These are phyloP conservation scores for Drosophila mercatorum DNA, from an alignment of 2,888 invertebrate species.

Conservation along the genomic window DNA sequence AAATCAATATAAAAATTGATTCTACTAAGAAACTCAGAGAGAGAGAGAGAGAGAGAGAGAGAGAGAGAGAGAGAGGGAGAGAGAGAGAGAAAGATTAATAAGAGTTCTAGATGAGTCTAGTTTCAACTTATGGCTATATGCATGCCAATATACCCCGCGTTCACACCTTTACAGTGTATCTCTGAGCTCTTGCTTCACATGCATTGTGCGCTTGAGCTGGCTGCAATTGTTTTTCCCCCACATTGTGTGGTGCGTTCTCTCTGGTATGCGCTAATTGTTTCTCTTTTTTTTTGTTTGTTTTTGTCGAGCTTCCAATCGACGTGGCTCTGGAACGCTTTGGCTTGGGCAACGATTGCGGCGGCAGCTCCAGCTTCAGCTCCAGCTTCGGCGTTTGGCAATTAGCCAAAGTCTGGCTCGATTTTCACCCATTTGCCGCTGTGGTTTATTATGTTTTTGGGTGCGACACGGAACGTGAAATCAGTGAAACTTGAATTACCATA, in stretches of 20 bases:
- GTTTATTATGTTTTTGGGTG: slow-evolving; percentile 61
- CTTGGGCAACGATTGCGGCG: slow-evolving; percentile 14
- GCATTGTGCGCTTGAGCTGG: slow-evolving; percentile 41
- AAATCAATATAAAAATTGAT: too few species aligned
- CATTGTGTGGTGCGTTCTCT: slow-evolving; percentile 47
- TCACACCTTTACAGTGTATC: slow-evolving; percentile 15
- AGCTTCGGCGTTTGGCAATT: slow-evolving; percentile 52
- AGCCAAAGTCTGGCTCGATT: slow-evolving; percentile 58
- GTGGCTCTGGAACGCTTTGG: slow-evolving; percentile 30
- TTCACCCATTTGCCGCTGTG: slow-evolving; percentile 52
- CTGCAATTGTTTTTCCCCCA: slow-evolving; percentile 14
- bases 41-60: too few species aligned
- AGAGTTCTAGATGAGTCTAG: too few species aligned
- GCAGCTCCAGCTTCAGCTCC: background rate
- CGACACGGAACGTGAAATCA: slow-evolving; percentile 72
- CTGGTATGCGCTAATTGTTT: slow-evolving; percentile 78
- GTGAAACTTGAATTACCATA: slow-evolving; percentile 80
- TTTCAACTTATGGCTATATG: too few species aligned
- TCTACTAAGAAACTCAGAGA: too few species aligned
- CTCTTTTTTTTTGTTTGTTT: slow-evolving; percentile 25
- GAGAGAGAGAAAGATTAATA: too few species aligned
- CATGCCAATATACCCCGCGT: background rate
- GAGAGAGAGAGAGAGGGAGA: too few species aligned
- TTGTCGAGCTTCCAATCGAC: slow-evolving; percentile 26
- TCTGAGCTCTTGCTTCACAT: slow-evolving; percentile 49